Base-by-base conservation (phyloP, 2,797 vertebrate species). In the Acipenser ruthenus region DNA sequence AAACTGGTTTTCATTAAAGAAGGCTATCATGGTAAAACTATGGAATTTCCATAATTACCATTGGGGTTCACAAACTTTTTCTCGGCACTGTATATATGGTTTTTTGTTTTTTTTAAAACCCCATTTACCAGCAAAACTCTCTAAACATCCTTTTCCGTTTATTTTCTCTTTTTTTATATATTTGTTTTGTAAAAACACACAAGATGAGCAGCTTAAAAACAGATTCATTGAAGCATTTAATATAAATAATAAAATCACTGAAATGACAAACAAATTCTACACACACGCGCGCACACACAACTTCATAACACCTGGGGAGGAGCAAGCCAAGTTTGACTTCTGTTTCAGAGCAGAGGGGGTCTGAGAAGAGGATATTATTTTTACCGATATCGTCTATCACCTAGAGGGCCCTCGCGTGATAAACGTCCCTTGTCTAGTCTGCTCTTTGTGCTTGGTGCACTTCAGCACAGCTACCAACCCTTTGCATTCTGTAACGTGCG, bases 181-280 rank as follows among this genome's bases (percentile, higher is more conserved):
- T 58, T 58, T 58, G 10, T 13, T n/a, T 58, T 58, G 12, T 58
- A 13, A 58, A 58, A 58, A 13, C 55, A 58, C 69, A 71, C 67
- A 15, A 81, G 79, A 70, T 71, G 78, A 74, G 78, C 80, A 78
- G 82, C 74, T 80, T 79, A 85, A 85, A 69, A 82, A 80, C 77
- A 79, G 77, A 84, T 80, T 79, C 80, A 83, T 81, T 82, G 78
- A 77, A 87, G 81, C 74, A 56, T 74, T 83, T 79, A 82, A 88
- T 83, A 90, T 88, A 91, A 90, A 90, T 89, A 90, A 84, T 87
- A 87, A 89, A 87, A 86, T 83, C 80, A 86, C 73, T 78, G 75
- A 73, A 79, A 75, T 73, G 71, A 82, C 74, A 79, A 78, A 83
- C 83, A 72, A 83, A 79, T 73, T 83, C 84, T 84, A 84, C 79